These are phyloP conservation scores for Pogonognathellus flavescens DNA, from an alignment of 1,140 invertebrate species.

Conservation along the genomic window DNA sequence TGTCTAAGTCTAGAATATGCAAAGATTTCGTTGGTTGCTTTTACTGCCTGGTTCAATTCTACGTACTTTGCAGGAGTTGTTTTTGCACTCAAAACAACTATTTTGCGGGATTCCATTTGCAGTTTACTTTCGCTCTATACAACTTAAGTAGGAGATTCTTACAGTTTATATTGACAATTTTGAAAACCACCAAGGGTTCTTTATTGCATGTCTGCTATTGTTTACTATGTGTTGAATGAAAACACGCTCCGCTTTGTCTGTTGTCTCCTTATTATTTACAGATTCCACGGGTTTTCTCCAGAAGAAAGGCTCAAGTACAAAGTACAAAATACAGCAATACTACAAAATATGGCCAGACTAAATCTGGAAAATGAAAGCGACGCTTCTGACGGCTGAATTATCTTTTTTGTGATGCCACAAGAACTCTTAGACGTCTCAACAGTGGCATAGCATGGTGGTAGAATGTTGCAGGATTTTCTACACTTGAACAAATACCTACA, in stretches of 20 bases:
- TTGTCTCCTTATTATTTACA: background rate
- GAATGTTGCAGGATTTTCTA: conserved; percentile 20
- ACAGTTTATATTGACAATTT: background rate
- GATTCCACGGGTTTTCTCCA: no score
- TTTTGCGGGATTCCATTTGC: no score
- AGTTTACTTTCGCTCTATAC: no score
- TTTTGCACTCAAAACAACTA: no score
- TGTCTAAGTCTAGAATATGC: no score
- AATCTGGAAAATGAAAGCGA: conserved; percentile 28
- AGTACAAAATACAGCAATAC: background rate
- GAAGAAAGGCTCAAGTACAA: no score
- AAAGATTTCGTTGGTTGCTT: no score
- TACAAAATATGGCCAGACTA: background rate
- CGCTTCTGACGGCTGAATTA: background rate
- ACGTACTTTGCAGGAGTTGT: no score
- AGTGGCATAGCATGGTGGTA: background rate
- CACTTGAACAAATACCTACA: conserved; percentile 8
- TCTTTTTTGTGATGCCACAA: background rate
- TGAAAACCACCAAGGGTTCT: background rate
- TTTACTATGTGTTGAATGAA: conserved; percentile 12
- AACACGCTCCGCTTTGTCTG: background rate
- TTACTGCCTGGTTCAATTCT: no score
- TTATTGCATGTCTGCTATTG: conserved; percentile 10
- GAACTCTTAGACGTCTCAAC: background rate
- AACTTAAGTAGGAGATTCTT: no score